A percentile compares a stretch with the other conserved stretches of the same genome.
These are phyloP conservation scores for Perithous albicinctus DNA, from an alignment of 2,888 invertebrate species.

Conservation along the genomic window DNA sequence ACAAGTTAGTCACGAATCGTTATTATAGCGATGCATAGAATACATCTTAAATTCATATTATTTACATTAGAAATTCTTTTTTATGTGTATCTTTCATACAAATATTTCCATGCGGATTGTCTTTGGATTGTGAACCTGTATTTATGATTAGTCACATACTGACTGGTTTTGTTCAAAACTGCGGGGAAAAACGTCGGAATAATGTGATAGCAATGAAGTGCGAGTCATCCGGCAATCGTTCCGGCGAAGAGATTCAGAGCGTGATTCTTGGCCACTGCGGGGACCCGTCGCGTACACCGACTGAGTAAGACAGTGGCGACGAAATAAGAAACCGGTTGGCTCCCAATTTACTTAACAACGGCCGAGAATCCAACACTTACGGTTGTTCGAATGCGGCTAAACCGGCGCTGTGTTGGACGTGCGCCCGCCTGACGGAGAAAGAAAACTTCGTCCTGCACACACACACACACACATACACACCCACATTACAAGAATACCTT, in stretches of 20 bases:
- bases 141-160: neutral
- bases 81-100: no score
- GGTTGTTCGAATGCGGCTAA: constrained; percentile 77
- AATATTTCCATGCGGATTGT: no score
- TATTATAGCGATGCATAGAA: no score
- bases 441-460: constrained; percentile 19
- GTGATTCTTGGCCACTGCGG: constrained; percentile 19
- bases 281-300: constrained; percentile 40
- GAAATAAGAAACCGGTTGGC: constrained; percentile 84
- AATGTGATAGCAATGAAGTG: constrained; percentile 17
- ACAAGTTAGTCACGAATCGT: no score
- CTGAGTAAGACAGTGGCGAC: constrained; percentile 84
- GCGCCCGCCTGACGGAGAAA: constrained; percentile 31
- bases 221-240: constrained; percentile 20
- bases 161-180: neutral
- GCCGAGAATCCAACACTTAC: constrained; percentile 84
- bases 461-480: neutral
- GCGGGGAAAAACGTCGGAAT: neutral
- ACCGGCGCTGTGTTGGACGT: constrained; percentile 44
- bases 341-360: constrained; percentile 85
- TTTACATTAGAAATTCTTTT: no score
- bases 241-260: constrained; percentile 9
- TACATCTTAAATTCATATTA: no score
- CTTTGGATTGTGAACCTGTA: neutral
- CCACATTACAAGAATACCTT: neutral